These are phyloP conservation scores for Drosophila mauritiana DNA, from an alignment of 1,140 invertebrate species.

Conservation along the genomic window DNA sequence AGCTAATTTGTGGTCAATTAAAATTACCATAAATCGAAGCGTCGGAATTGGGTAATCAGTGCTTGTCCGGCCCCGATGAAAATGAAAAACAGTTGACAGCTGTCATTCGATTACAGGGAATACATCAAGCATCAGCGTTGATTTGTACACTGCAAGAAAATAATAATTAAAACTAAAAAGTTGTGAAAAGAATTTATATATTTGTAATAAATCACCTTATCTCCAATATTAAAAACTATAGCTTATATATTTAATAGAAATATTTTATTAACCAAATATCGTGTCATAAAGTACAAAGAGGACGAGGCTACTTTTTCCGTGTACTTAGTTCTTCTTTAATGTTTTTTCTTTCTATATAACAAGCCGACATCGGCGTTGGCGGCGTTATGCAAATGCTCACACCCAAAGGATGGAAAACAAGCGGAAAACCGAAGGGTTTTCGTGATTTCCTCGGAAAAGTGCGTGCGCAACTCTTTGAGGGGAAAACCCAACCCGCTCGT, in stretches of 20 bases:
- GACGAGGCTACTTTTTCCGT: neutral
- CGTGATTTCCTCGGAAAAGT: constrained; percentile 75
- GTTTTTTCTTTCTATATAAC: neutral
- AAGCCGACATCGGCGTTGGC: constrained; percentile 22
- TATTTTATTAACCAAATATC: no score
- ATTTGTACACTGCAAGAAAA: neutral
- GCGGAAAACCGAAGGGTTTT: constrained; percentile 61
- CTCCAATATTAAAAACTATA: no score
- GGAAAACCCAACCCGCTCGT: constrained; percentile 19
- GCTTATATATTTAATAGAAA: no score
- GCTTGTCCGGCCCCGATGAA: neutral
- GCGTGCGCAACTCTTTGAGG: constrained; percentile 69
- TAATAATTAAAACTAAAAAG: neutral
- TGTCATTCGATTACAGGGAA: neutral
- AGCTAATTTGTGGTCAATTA: constrained; percentile 10
- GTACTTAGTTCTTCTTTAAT: neutral
- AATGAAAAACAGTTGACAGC: constrained; percentile 1
- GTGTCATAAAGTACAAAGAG: no score
- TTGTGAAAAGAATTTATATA: neutral
- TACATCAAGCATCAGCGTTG: neutral
- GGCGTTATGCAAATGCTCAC: constrained; percentile 62
- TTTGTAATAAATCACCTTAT: neutral
- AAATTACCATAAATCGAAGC: constrained; percentile 4
- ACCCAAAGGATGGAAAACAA: constrained; percentile 39
- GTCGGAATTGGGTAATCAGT: constrained; percentile 1